These are phyloP conservation scores for Glossophaga mutica DNA, from an alignment of 2,797 vertebrate genomes.

Conservation along the genomic window DNA sequence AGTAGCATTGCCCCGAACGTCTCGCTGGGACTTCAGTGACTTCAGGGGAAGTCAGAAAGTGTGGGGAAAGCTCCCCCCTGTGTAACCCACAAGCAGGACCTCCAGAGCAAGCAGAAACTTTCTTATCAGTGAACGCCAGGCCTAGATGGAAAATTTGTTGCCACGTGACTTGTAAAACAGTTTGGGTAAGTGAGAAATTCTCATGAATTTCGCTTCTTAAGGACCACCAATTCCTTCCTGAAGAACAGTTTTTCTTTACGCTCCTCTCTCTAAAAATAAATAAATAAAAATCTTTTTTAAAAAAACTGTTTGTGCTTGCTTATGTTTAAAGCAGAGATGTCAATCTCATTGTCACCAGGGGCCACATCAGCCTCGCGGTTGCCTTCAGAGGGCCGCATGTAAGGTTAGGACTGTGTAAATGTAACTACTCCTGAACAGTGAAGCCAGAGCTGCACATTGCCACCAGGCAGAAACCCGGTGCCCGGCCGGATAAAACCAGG, in stretches of 20 bases:
- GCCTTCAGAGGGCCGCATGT: too few species aligned
- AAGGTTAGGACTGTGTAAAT: too few species aligned
- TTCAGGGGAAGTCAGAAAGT: background rate
- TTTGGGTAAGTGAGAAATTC: background rate
- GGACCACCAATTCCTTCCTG: background rate
- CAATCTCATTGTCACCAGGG: too few species aligned
- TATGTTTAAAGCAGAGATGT: background rate
- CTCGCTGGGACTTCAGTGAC: background rate
- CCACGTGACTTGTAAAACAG: background rate
- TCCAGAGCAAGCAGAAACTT: background rate
- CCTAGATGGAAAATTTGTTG: background rate
- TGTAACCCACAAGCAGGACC: background rate
- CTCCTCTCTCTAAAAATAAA: too few species aligned
- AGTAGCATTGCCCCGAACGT: background rate
- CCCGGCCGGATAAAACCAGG: too few species aligned
- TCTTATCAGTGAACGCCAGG: background rate
- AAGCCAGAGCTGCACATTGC: too few species aligned
- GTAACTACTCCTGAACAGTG: too few species aligned
- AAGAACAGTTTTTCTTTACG: background rate
- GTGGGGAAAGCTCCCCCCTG: background rate
- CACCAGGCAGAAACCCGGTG: too few species aligned
- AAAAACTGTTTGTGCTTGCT: too few species aligned
- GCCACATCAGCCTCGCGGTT: too few species aligned
- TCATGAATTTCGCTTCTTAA: conserved; percentile 27
- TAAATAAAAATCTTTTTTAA: too few species aligned